Evolutionary conservation across 2,888 invertebrate genomes (phyloP).

Genomic region (Lasiommata megera): DNA sequence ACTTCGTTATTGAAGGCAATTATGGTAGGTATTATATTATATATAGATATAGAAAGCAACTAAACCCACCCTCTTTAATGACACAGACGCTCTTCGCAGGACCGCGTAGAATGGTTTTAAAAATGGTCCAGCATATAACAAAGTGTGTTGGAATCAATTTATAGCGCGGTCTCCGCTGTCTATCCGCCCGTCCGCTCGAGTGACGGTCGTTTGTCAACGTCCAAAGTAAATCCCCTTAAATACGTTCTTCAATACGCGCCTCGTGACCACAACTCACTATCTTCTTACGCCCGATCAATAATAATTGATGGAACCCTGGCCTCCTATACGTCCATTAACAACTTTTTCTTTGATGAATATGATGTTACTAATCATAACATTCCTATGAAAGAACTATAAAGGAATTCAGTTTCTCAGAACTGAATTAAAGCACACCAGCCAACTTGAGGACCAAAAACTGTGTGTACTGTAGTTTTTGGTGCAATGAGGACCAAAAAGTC

Average conservation of each 20-base stretch:
- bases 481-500: no score
- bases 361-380: no score
- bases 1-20: no score
- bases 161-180: conserved; percentile 35
- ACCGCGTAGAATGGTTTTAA: neutral
- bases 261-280: conserved; percentile 27
- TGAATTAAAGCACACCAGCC: no score
- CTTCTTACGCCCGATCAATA: conserved; percentile 21
- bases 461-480: no score
- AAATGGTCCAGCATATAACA: conserved; percentile 21
- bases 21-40: no score
- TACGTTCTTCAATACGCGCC: conserved; percentile 64
- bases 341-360: neutral
- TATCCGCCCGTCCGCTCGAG: conserved; percentile 48
- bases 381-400: no score
- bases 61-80: neutral
- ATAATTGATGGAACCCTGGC: conserved; percentile 9
- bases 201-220: conserved; percentile 69
- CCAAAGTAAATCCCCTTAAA: conserved; percentile 67
- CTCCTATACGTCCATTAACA: neutral
- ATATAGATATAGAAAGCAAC: no score
- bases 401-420: no score
- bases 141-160: conserved; percentile 35
- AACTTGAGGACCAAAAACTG: no score
- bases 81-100: neutral